These are phyloP conservation scores for Spea hammondii DNA, from an alignment of 2,797 vertebrate species.

Conservation along the genomic window DNA sequence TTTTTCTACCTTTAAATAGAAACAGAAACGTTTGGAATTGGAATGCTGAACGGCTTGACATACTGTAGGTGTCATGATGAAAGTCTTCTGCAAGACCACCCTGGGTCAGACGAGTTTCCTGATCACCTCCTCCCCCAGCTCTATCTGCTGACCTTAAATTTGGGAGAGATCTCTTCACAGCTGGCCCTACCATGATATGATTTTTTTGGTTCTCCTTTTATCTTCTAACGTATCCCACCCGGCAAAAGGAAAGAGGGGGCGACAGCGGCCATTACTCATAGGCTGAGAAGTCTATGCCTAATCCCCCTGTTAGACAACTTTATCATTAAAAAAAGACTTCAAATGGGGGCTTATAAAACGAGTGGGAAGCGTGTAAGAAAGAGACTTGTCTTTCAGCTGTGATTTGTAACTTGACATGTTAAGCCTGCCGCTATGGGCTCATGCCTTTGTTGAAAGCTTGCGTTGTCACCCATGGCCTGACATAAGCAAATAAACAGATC, in stretches of 20 bases:
- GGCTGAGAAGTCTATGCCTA: conserved; percentile 40
- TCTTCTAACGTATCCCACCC: conserved; percentile 51
- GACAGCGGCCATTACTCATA: conserved; percentile 39
- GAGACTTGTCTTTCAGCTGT: conserved; percentile 57
- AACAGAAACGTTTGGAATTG: conserved; percentile 23
- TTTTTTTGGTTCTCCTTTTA: conserved; percentile 38
- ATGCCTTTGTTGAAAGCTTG: conserved; percentile 54
- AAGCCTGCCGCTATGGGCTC: conserved; percentile 57
- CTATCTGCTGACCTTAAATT: conserved; percentile 37
- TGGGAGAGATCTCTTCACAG: conserved; percentile 21
- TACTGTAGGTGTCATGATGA: conserved; percentile 37
- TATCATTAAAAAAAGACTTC: conserved; percentile 58
- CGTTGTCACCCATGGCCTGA: conserved; percentile 53
- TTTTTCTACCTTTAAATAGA: conserved; percentile 29
- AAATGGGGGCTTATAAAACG: conserved; percentile 55
- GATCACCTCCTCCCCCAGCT: conserved; percentile 21
- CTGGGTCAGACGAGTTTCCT: conserved; percentile 20
- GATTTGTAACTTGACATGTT: conserved; percentile 58
- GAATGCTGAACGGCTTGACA: conserved; percentile 30
- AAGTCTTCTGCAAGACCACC: conserved; percentile 46
- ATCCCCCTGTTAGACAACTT: conserved; percentile 41
- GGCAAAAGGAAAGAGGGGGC: conserved; percentile 46
- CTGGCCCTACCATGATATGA: conserved; percentile 1
- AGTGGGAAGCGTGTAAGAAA: conserved; percentile 48
- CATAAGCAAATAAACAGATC: conserved; percentile 59